Evolutionary conservation across 2,888 invertebrate genomes (phyloP), one percentile per base, ranked within the genome.

Genomic region (Hypomecis atomaria): DNA sequence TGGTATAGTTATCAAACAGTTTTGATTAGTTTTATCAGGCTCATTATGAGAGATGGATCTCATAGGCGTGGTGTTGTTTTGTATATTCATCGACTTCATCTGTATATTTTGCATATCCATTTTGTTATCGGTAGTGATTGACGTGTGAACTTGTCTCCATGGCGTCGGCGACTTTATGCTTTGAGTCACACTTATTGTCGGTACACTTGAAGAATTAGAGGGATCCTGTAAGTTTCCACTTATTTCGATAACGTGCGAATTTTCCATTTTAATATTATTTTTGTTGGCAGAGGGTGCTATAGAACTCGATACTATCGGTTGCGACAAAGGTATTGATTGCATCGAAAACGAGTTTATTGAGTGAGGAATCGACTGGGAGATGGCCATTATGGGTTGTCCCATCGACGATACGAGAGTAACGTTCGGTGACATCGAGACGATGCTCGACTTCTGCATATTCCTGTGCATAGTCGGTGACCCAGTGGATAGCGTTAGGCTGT

Each of bases 301-400:
- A 42, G 93, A 90, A 71, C 90, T 93, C 2, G 93, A 90, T 6
- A 93, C 92, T 67, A 93, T 93, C 6, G 93, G 92, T 67, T 93
- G 93, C 7, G 92, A 88, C 58, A 93, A 69, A 7, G 92, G 92
- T 74, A 92, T 88, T 0, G 92, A 85, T 65, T 91, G 92, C 86
- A 92, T 84, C 0, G 90, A 84, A 71, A 89, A 91, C 38, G 92
- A 84, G 44, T 87, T 75, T 1, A 74, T 71, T 0, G 88, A 84
- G 71, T 88, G 84, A 5, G 92, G 92, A 49, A 90, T 74, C 3
- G 92, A 88, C 67, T 92, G 92, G 10, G 92, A 91, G 63, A 92
- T 90, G 9, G 92, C 91, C 91, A 92, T 92, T 50, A 92, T 74
- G n/a, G 92, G 92, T 68, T 91, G 92, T 34, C 92, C 92, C 36